phyloP scores from a whole-genome alignment of 2,797 vertebrate genomes.

The Leuciscus waleckii region DNA sequence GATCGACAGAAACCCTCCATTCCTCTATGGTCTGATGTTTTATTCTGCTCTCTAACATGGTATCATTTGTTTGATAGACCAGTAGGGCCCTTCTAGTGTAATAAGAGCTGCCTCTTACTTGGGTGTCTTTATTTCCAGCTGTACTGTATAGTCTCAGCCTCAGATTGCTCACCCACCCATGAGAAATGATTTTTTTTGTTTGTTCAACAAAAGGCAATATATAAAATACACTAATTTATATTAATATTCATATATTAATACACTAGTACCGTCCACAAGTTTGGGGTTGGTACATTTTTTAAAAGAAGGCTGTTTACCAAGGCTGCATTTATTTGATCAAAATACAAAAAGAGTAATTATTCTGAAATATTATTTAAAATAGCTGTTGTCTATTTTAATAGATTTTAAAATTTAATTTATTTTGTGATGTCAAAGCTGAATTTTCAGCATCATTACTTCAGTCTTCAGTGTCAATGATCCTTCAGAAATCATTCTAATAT shows the following conservation, averaged over 20 bases:
- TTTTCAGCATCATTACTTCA: no score
- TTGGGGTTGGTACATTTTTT: neutral
- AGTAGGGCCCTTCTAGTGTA: neutral
- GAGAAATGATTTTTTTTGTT: neutral
- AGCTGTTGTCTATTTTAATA: no score
- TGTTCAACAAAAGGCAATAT: neutral
- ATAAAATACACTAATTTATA: neutral
- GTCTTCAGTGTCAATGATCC: no score
- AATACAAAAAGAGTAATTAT: no score
- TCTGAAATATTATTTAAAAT: no score
- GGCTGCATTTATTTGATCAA: neutral
- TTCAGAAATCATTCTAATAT: no score
- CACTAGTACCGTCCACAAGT: neutral
- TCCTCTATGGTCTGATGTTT: neutral
- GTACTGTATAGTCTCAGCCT: neutral
- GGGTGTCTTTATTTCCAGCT: neutral
- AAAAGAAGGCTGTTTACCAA: neutral
- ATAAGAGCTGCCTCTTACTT: neutral
- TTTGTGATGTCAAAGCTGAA: no score
- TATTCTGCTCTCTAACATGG: neutral
- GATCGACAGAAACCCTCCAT: constrained; percentile 17
- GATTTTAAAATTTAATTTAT: no score
- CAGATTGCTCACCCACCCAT: neutral
- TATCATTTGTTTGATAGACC: constrained; percentile 1
- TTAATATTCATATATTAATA: neutral